Base-by-base conservation (phyloP, 2,797 vertebrate species). In the Spinibarbus caldwelli region DNA sequence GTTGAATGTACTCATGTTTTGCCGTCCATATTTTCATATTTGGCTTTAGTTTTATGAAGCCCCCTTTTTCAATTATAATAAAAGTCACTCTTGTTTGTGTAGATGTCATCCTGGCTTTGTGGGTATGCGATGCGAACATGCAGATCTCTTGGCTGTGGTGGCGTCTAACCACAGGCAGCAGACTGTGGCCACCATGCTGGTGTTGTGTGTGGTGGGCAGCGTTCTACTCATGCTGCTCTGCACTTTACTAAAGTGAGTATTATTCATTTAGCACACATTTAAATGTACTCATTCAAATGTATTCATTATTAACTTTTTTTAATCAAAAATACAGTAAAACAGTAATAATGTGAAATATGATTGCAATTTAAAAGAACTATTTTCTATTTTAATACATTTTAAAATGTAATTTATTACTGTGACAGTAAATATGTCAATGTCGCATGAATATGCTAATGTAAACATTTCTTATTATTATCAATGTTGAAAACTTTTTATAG, bases 71-170 rank as follows among this genome's bases (percentile, higher is more conserved):
- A 26, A 6, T 52, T 17, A 26, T 52, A 70, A 80, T 70, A 43
- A 43, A 2, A 34, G 31, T 43, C 3, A 47, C 21, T 12, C 10
- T 31, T 26, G 19, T 57, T 6, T 29, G 19, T 54, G n/a, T 38
- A 99, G 98, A 86, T 99, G 98, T 89, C 96, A 96, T 68, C 92
- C 93, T 0, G 98, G 98, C 12, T 99, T 96, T 1, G 92, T 98
- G 0, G 98, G 98, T 47, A 95, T 95, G 1, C 96, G 97, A 52
- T 99, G 98, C 82, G 98, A 99, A 84, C 97, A 98, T 1, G 98
- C 97, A 0, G 98, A 99, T 91, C 96, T 99, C 54, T 95, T 99
- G 21, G 98, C 98, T 0, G 97, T 99, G 12, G 98, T 99, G 38
- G 97, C 98, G 0, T 96, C 96, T 80, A 97, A 95, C 88, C 97